Percentiles rank a stretch among this genome's conserved stretches.
phyloP scores from a whole-genome alignment of 2,888 invertebrate species.

The Drosophila prolongata region DNA sequence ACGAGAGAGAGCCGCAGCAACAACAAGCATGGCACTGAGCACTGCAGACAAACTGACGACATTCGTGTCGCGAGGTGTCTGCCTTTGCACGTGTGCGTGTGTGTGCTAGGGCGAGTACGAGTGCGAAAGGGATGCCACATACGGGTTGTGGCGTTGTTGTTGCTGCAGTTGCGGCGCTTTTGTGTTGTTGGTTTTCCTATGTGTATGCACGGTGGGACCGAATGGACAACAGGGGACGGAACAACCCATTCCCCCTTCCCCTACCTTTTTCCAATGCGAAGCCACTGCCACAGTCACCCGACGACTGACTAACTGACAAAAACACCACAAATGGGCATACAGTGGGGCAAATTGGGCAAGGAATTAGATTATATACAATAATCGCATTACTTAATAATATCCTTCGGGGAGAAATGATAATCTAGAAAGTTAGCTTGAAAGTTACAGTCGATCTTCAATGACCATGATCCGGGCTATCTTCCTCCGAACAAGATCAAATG shows the following conservation, averaged over 20 bases:
- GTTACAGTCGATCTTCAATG: too few relatives aligned
- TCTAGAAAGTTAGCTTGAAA: too few relatives aligned
- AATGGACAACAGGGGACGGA: slow-evolving; percentile 68
- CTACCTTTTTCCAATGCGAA: slow-evolving; percentile 22
- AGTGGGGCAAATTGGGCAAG: slow-evolving; percentile 18
- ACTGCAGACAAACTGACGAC: slow-evolving; percentile 77
- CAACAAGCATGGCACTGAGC: slow-evolving; percentile 61
- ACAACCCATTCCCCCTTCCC: slow-evolving; percentile 50
- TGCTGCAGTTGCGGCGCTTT: not conserved
- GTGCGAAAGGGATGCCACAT: slow-evolving; percentile 31
- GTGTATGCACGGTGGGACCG: slow-evolving; percentile 62
- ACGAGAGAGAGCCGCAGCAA: slow-evolving; percentile 8
- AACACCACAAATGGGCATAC: slow-evolving; percentile 36
- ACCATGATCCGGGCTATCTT: too few relatives aligned
- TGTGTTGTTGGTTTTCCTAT: slow-evolving; percentile 57
- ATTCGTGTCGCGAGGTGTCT: slow-evolving; percentile 79
- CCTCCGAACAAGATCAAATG: too few relatives aligned
- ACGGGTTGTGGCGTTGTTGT: slow-evolving; percentile 35
- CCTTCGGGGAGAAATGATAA: too few relatives aligned
- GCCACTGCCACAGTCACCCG: slow-evolving; percentile 42
- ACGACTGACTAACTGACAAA: slow-evolving; percentile 76
- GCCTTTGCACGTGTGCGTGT: slow-evolving; percentile 58
- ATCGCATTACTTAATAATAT: too few relatives aligned
- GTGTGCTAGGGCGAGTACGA: slow-evolving; percentile 6
- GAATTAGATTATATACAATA: too few relatives aligned